These are phyloP conservation scores for Proteles cristata DNA, from an alignment of 2,113 vertebrate species.

Conservation along the genomic window DNA sequence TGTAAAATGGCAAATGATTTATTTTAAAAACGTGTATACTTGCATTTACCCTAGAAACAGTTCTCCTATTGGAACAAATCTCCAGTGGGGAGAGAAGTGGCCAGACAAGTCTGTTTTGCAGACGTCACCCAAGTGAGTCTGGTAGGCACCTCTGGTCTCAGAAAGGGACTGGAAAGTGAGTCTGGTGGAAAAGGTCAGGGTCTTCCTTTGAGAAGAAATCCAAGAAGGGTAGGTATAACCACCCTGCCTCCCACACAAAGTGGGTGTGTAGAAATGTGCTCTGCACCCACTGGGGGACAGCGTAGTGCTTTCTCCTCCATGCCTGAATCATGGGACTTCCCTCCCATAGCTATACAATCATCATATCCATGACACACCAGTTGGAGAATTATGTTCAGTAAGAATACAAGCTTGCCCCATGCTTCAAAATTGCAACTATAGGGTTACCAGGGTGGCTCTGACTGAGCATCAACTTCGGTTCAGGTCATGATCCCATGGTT, in stretches of 20 bases:
- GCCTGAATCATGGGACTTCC: neutral
- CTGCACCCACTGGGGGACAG: neutral
- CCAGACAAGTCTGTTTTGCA: neutral
- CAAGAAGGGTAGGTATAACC: slow-evolving; percentile 23
- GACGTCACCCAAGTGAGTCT: slow-evolving; percentile 10
- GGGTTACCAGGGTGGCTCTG: too few species aligned
- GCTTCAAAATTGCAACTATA: slow-evolving; percentile 55
- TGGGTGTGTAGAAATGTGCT: neutral
- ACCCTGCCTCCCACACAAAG: slow-evolving; percentile 31
- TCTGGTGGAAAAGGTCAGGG: neutral
- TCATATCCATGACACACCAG: slow-evolving; percentile 30
- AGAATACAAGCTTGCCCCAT: neutral
- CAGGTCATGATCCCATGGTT: too few species aligned
- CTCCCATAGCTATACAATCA: neutral
- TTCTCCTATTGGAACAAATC: slow-evolving; percentile 11
- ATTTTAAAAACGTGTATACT: neutral
- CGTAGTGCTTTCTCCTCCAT: neutral
- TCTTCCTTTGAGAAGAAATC: slow-evolving; percentile 40
- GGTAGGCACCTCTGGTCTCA: neutral
- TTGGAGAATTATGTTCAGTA: slow-evolving; percentile 2
- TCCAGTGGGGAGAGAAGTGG: neutral
- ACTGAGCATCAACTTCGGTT: too few species aligned
- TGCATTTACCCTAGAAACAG: slow-evolving; percentile 24
- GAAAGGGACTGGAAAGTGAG: neutral
- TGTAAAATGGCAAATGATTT: slow-evolving; percentile 9